These are phyloP conservation scores for Amia ocellicauda DNA, from an alignment of 2,113 vertebrate species.

Conservation along the genomic window DNA sequence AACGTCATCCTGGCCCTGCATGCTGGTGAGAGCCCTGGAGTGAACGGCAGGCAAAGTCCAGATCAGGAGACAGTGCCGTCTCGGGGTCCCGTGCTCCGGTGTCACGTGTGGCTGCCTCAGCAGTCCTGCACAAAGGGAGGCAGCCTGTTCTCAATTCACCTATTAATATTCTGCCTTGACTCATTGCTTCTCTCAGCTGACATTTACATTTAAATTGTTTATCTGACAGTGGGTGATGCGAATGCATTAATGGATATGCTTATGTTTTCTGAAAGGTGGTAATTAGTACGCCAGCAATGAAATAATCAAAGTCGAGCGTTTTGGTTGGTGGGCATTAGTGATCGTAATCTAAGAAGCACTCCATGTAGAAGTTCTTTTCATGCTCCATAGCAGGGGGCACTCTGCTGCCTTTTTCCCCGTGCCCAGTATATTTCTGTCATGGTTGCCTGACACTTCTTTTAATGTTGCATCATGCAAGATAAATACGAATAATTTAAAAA, in stretches of 20 bases:
- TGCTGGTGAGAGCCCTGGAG: no score
- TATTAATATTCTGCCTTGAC: conserved; percentile 61
- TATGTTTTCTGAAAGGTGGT: conserved; percentile 38
- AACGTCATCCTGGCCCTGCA: no score
- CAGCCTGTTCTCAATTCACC: conserved; percentile 31
- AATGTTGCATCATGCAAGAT: neutral
- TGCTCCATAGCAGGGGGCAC: neutral
- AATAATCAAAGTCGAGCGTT: conserved; percentile 36
- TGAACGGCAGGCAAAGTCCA: no score
- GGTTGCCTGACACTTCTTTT: neutral
- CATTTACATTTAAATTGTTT: conserved; percentile 71
- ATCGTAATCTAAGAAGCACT: conserved; percentile 10
- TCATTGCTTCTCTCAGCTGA: conserved; percentile 59
- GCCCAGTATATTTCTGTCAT: neutral
- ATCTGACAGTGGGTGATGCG: conserved; percentile 36
- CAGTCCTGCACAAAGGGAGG: conserved; percentile 8
- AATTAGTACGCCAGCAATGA: conserved; percentile 34
- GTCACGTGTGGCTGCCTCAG: neutral
- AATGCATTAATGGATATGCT: conserved; percentile 40
- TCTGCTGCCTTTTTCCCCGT: neutral
- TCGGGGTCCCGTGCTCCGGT: no score
- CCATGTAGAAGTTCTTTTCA: conserved; percentile 18
- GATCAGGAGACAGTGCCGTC: no score
- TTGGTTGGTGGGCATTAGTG: conserved; percentile 33
- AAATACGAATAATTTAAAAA: no score